Conservation (phyloP, 2,113 vertebrate species). For the Eurystomus gularis region DNA sequence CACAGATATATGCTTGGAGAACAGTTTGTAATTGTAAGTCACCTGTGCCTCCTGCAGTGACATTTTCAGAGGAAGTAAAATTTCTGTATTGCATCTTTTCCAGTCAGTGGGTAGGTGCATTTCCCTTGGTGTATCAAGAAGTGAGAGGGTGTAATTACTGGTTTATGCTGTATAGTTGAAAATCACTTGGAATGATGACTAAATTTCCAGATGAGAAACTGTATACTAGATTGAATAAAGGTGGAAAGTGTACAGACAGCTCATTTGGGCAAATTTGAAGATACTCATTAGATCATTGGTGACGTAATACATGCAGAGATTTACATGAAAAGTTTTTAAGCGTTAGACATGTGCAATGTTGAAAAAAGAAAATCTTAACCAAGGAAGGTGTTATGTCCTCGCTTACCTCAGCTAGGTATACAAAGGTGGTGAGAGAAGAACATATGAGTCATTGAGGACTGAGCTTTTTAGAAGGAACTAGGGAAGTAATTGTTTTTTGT, state of each 20-base stretch:
- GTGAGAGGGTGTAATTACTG: slow-evolving; percentile 18
- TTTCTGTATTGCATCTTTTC: not conserved
- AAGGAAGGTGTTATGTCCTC: not conserved
- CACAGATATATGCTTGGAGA: not conserved
- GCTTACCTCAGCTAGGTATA: not conserved
- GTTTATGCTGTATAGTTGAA: not conserved
- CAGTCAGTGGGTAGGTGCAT: not conserved
- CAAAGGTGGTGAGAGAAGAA: not conserved
- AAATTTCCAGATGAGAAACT: not conserved
- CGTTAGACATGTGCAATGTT: not conserved
- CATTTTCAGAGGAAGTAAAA: not conserved
- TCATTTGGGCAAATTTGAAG: not conserved
- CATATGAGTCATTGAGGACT: not conserved
- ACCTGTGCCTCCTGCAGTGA: not conserved
- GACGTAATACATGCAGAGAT: not conserved
- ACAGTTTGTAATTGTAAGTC: not conserved
- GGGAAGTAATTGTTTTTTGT: not conserved
- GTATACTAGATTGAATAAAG: not conserved
- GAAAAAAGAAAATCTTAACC: not conserved
- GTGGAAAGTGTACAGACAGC: not conserved
- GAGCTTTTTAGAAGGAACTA: not conserved
- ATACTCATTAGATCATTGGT: not conserved
- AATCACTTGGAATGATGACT: slow-evolving; percentile 25
- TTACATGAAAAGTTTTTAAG: not conserved
- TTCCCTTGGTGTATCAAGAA: not conserved